phyloP scores from a whole-genome alignment of 2,888 invertebrate genomes.

The Zygothrica quintamaculata region DNA sequence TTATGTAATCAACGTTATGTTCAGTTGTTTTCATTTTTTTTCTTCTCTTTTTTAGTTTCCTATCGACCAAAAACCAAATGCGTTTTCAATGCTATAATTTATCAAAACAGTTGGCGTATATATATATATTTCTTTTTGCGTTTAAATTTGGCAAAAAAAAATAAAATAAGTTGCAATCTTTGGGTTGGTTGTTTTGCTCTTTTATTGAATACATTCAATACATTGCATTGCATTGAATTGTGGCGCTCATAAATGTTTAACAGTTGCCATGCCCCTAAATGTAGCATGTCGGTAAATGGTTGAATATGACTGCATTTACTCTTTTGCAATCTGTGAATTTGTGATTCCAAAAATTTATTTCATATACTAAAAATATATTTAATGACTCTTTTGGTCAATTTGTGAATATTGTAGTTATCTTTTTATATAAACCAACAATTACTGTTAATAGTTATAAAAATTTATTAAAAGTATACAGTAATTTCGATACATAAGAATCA shows the following conservation, averaged over 20 bases:
- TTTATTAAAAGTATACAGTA: no score
- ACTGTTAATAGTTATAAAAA: no score
- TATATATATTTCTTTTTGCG: no score
- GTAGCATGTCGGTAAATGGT: conserved; percentile 13
- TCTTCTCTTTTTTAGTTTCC: conserved; percentile 19
- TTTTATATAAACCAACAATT: no score
- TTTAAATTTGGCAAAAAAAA: conserved; percentile 20
- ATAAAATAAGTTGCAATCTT: conserved; percentile 30
- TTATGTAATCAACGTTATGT: conserved; percentile 52
- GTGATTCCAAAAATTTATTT: conserved; percentile 33
- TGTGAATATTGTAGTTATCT: no score
- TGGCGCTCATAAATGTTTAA: conserved; percentile 53
- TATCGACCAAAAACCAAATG: conserved; percentile 23
- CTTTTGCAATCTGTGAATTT: conserved; percentile 1
- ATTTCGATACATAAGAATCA: no score
- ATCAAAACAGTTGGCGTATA: conserved; percentile 46
- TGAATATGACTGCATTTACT: conserved; percentile 12
- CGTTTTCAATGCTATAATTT: conserved; percentile 61
- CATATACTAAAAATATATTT: conserved; percentile 1
- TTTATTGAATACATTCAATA: conserved; percentile 33
- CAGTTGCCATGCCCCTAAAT: conserved; percentile 30
- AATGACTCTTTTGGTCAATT: no score
- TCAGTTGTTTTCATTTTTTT: conserved; percentile 13
- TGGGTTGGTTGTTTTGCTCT: conserved; percentile 3
- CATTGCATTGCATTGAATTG: conserved; percentile 57